phyloP scores from a whole-genome alignment of 2,797 vertebrate species.

The Melanotaenia parkinsoni region DNA sequence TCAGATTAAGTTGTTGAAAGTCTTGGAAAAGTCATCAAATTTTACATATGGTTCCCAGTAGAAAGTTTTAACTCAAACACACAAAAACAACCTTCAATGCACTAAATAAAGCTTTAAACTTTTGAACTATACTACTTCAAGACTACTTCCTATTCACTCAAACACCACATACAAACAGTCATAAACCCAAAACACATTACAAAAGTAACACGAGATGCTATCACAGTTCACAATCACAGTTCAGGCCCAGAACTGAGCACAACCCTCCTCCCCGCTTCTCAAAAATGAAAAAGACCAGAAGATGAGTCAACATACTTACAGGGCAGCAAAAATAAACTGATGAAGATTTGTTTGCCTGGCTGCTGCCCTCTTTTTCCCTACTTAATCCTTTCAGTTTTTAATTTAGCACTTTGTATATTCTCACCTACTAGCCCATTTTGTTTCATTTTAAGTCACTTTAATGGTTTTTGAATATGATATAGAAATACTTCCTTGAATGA shows the following conservation, averaged over 20 bases:
- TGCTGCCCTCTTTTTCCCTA: conserved; percentile 23
- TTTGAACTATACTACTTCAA: conserved; percentile 12
- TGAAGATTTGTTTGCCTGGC: conserved; percentile 38
- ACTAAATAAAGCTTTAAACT: conserved; percentile 17
- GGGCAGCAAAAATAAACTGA: conserved; percentile 48
- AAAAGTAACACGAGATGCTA: conserved; percentile 33
- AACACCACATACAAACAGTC: conserved; percentile 22
- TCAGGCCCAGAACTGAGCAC: conserved; percentile 40
- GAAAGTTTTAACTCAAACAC: conserved; percentile 18
- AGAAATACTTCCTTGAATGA: too few species aligned
- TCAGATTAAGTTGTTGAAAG: conserved; percentile 44
- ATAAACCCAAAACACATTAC: conserved; percentile 56
- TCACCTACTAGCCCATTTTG: background rate
- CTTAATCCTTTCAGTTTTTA: conserved; percentile 22
- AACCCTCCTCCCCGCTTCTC: conserved; percentile 14
- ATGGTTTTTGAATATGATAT: too few species aligned
- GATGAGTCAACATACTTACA: conserved; percentile 57
- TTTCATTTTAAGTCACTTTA: background rate
- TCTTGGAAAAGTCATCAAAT: conserved; percentile 49
- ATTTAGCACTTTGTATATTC: conserved; percentile 5
- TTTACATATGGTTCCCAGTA: conserved; percentile 31
- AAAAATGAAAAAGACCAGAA: conserved; percentile 49
- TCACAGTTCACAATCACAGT: conserved; percentile 55
- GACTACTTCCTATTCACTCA: background rate
- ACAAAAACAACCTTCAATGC: background rate